Evolutionary conservation across 2,888 invertebrate species (phyloP), one percentile per base, ranked within the genome.

Genomic region (Perizoma affinitatum): DNA sequence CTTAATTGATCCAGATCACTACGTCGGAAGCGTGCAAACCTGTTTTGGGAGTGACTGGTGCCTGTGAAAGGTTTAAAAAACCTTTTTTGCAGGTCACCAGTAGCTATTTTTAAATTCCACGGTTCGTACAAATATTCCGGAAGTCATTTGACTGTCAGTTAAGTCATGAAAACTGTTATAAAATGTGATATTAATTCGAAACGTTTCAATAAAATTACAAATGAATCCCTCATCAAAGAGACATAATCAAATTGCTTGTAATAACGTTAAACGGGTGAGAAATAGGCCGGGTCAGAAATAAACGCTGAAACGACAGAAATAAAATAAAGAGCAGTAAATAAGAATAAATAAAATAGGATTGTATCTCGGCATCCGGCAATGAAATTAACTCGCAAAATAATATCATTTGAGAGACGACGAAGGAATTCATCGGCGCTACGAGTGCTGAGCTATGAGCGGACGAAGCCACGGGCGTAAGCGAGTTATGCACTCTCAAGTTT

Each of bases 371-470:
- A 72, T 79, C 73, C 74, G 76, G 72, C 73, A 73, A 77, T 75
- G 69, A 75, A 81, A 82, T 85, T 81, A 81, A 81, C 79, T 77
- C 74, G 54, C 76, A 72, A 81, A 82, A 78, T 82, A 80, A 83
- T 82, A 80, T 78, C 73, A 82, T 83, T 82, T 79, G 80, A 76
- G 75, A 76, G 75, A 76, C 68, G 71, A 78, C 79, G 75, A 74
- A 73, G 73, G 74, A 76, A 79, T 75, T 79, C 76, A 78, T 80
- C 71, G 80, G 61, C 72, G 69, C 70, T 72, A 50, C 58, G 38
- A 48, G 54, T 54, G 47, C 44, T 49, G 33, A 38, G 8, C 22
- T 22, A 22, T 22, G 22, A 22, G 38, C 40, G 57, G 66, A 36
- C 41, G 11, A 51, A 58, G 59, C 4, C 11, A 57, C 6, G 9